Evolutionary conservation across 2,113 vertebrate genomes (phyloP).

Genomic region (Bufo bufo): DNA sequence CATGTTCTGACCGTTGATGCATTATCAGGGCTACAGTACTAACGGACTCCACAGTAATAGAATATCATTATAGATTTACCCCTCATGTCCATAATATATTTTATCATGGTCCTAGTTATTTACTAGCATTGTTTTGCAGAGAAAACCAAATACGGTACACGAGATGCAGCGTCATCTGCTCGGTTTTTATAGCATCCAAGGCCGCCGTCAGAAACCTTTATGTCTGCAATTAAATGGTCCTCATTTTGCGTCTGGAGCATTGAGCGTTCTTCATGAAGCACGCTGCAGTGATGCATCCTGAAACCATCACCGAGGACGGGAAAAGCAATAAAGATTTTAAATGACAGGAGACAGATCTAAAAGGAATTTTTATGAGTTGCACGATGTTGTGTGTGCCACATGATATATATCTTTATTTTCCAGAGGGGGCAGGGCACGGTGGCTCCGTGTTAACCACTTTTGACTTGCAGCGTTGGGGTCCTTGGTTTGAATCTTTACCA

Average conservation of each 20-base stretch:
- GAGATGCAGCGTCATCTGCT: neutral
- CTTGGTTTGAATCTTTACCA: too few relatives aligned
- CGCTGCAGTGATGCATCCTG: conserved; percentile 1
- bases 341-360: neutral
- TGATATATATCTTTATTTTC: neutral
- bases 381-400: neutral
- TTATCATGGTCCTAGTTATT: neutral
- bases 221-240: conserved; percentile 14
- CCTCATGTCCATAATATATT: too few relatives aligned
- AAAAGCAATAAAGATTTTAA: conserved; percentile 7
- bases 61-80: too few relatives aligned
- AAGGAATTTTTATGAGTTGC: neutral
- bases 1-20: too few relatives aligned
- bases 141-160: neutral
- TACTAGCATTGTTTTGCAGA: neutral
- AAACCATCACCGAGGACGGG: neutral
- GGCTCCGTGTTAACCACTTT: too few relatives aligned
- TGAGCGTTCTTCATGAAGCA: neutral
- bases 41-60: too few relatives aligned
- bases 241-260: conserved; percentile 4
- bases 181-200: conserved; percentile 4
- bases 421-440: neutral
- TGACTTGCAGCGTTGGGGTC: too few relatives aligned
- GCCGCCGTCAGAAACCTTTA: neutral
- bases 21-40: too few relatives aligned